Evolutionary conservation across 1,140 invertebrate genomes (phyloP).

Genomic region (Diorhabda carinulata): DNA sequence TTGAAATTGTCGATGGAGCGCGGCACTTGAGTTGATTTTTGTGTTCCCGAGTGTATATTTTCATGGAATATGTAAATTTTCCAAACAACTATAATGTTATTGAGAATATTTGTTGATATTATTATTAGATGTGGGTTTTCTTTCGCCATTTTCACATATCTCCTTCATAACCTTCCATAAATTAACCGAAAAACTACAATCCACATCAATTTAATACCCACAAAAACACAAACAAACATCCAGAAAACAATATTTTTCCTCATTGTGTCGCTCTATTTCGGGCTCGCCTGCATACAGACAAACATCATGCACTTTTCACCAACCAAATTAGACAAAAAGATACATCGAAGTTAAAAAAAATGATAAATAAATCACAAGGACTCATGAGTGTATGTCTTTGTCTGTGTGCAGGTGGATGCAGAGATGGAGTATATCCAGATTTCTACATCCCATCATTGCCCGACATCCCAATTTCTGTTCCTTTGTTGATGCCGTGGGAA

Average conservation of each 20-base stretch:
- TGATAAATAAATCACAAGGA: slow-evolving; percentile 24
- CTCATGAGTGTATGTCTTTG: slow-evolving; percentile 44
- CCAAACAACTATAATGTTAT: no score
- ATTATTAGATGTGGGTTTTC: not conserved
- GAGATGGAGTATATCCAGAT: slow-evolving; percentile 12
- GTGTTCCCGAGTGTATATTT: no score
- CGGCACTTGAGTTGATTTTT: no score
- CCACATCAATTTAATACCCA: slow-evolving; percentile 9
- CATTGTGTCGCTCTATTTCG: slow-evolving; percentile 9
- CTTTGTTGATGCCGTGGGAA: not conserved
- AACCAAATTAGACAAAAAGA: slow-evolving; percentile 28
- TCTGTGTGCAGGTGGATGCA: slow-evolving; percentile 48
- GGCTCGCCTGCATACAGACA: slow-evolving; percentile 48
- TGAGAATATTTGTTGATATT: no score
- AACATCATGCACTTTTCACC: slow-evolving; percentile 46
- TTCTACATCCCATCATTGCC: not conserved
- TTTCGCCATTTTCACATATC: not conserved
- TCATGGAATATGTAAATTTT: no score
- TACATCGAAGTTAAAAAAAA: slow-evolving; percentile 24
- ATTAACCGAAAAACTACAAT: slow-evolving; percentile 7
- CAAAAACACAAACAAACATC: slow-evolving; percentile 14
- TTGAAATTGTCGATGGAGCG: no score
- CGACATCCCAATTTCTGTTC: not conserved
- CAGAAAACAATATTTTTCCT: slow-evolving; percentile 11
- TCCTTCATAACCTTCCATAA: not conserved